Base-by-base conservation (phyloP, 2,888 invertebrate genomes). In the Drosophila subquinaria region DNA sequence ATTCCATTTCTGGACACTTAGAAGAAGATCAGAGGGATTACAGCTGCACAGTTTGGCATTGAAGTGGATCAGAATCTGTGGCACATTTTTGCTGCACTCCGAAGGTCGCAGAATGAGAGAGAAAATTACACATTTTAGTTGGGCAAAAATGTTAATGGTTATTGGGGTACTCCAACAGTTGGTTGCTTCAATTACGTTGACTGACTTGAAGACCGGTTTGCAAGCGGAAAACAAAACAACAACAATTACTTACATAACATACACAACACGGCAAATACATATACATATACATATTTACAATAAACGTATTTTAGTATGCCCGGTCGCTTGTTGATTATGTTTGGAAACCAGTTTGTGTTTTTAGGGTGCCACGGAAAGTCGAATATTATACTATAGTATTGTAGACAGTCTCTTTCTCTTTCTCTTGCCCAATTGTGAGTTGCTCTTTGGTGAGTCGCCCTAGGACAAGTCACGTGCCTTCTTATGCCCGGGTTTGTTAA, bases 241-340 rank as follows among this genome's bases (percentile, higher is more conserved):
- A 81, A 76, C 74, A 79, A 79, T 65, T 47, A 48, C 47, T 83
- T 83, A 78, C 83, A 88, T 88, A 83, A 88, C 69, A 62, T 40
- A 43, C 51, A 73, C 68, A 79, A 73, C 67, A 69, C 61, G 68
- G 52, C 69, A 76, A 68, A 62, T 52, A 70, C 10, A 53, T 11
- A 20, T 3, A 17, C 17, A 17, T 20, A 48, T 9, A 33, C 30
- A 56, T 0, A 45, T 61, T 38, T 17, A 45, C 27, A 47, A 43
- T 40, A 27, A 50, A 51, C 33, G 20, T 64, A 57, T 47, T 70
- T 81, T 63, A 57, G 57, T 79, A 79, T 74, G 81, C 50, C 81
- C 79, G 79, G 81, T 74, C 74, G 66, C 27, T 65, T 27, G 68
- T 63, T 60, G 63, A 45, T 61, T 50, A 67, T 76, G 53, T 57